Base-by-base conservation (phyloP, 2,888 invertebrate species). In the Drosophila helvetica region DNA sequence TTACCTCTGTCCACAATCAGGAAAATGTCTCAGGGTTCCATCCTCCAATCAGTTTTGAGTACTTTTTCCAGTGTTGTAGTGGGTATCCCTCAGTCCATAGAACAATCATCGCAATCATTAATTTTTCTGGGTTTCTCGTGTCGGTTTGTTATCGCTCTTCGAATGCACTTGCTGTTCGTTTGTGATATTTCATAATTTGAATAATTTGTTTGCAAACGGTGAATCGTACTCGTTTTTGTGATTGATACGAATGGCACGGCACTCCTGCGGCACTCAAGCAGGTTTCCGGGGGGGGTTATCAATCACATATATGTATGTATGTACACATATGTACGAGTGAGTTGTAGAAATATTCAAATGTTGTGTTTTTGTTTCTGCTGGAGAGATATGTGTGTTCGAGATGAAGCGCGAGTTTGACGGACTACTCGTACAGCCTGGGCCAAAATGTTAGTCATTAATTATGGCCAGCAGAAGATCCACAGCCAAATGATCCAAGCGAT, bases 391-490 rank as follows among this genome's bases (percentile, higher is more conserved):
- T 59, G 68, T 78, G 83, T 83, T 84, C 38, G 38, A 84, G 83
- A 88, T 78, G 83, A 84, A 84, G 83, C 83, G 88, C 86, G 76
- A 88, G 83, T 83, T 82, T 87, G 88, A 88, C 86, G 80, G 83
- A 83, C 88, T 87, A 27, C 27, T 27, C 27, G 27, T 27, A 83
- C 83, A 38, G 88, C 88, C 83, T 88, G 83, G 38, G 83, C 79
- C 81, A 80, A 86, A 86, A 77, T 78, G 89, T 78, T 89, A 87
- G 89, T 86, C 89, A 86, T 86, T 86, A 86, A 86, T 86, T 86
- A 87, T 84, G 82, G 38, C 38, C n/a, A 38, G n/a, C 53, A 52
- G 48, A 65, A 62, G 54, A 75, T 58, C 75, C 60, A 75, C 38
- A 7, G 38, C 78, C 75, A 64, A 82, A 73, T 76, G 78, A 72